phyloP scores from a whole-genome alignment of 1,140 invertebrate genomes.

The Formica exsecta region DNA sequence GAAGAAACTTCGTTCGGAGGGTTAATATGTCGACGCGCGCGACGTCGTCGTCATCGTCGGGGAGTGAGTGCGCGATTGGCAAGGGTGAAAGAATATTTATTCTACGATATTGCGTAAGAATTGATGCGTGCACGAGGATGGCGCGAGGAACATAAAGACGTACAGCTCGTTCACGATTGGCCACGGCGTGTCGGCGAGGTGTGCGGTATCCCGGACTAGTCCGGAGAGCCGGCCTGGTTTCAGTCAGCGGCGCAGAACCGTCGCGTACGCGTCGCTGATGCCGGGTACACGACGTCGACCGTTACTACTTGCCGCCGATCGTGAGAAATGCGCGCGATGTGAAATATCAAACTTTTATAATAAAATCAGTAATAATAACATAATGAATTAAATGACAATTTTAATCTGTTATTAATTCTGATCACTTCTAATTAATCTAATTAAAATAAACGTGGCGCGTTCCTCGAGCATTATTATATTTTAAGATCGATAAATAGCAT shows the following conservation, averaged over 20 bases:
- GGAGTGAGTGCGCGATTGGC: not conserved
- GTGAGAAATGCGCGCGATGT: conserved; percentile 2
- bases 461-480: not conserved
- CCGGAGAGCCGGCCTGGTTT: conserved; percentile 58
- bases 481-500: not conserved
- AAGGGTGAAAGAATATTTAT: not conserved
- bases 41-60: too few species aligned
- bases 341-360: conserved; percentile 11
- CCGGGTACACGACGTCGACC: conserved; percentile 16
- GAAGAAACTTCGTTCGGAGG: conserved; percentile 1
- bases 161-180: conserved; percentile 49
- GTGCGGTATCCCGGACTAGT: conserved; percentile 51
- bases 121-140: conserved; percentile 40
- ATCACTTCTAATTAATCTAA: too few species aligned
- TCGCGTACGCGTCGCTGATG: conserved; percentile 57
- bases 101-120: conserved; percentile 47
- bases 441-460: not conserved
- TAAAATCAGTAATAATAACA: not conserved
- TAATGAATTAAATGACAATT: not conserved
- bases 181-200: conserved; percentile 36
- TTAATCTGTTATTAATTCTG: too few species aligned
- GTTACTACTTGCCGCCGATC: conserved; percentile 23
- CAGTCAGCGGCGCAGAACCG: conserved; percentile 63
- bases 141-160: conserved; percentile 46
- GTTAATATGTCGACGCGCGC: not conserved